Evolutionary conservation across 2,888 invertebrate genomes (phyloP), one percentile per base, ranked within the genome.

Genomic region (Hoplodrina blanda): DNA sequence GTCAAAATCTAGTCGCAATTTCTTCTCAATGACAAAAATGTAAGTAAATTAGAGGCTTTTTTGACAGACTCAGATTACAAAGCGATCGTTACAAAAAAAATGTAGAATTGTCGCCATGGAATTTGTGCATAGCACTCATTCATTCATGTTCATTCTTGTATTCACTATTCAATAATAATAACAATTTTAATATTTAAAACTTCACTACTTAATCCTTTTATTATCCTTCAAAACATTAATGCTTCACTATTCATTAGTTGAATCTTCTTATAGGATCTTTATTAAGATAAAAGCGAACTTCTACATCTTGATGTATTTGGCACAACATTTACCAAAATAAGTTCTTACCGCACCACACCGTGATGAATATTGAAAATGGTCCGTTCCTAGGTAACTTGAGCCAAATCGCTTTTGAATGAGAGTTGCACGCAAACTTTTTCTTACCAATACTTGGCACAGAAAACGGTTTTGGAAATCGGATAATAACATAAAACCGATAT

Each of bases 401-500:
- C 79, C 79, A 80, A 79, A 80, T 80, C 80, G 83, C 25, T 80
- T 80, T 80, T 56, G 76, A 82, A 80, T 80, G 83, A 79, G 61
- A 80, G 54, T 60, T 55, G 63, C 56, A 54, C 78, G 44, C 57
- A 73, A 73, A 82, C 64, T 78, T 78, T 64, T 73, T 74, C 78
- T 37, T 59, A 44, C 41, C 62, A 63, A 80, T 74, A 80, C 57
- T 79, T 79, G 83, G 75, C 75, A 80, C 63, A 44, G 63, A 79
- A 66, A 66, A 65, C 33, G 44, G 17, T 55, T 79, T 69, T 78
- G 30, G 53, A 41, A 73, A 63, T 69, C 20, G 20, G 17, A n/a
- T 59, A 64, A 67, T 60, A 68, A 63, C 61, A 69, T 71, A 69
- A 62, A 69, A 30, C 55, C 61, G 73, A 61, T 67, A 66, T 75